Conservation (phyloP, 2,113 vertebrate genomes). For the Malurus melanocephalus region DNA sequence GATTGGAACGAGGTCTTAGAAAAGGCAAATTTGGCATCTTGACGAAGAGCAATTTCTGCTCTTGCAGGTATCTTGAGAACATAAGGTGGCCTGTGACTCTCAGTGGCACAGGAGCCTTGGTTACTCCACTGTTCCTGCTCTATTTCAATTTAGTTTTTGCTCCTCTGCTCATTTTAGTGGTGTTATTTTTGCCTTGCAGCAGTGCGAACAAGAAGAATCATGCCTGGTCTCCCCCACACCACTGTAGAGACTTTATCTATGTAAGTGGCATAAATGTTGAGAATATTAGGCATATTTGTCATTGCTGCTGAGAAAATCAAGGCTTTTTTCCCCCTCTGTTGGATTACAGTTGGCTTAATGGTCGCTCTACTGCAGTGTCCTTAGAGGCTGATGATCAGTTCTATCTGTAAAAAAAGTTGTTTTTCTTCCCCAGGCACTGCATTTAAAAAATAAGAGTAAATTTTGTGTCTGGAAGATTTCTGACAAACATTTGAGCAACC, state of each 20-base stretch:
- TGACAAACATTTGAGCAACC: not conserved
- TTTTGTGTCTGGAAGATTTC: not conserved
- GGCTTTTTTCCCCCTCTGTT: not conserved
- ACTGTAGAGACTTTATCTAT: conserved; percentile 9
- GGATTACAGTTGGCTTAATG: conserved; percentile 30
- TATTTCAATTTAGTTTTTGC: not conserved
- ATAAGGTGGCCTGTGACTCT: not conserved
- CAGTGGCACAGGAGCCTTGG: not conserved
- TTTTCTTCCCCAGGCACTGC: not conserved
- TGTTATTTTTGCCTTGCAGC: not conserved
- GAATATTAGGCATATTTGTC: conserved; percentile 40
- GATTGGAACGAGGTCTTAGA: not conserved
- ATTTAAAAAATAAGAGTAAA: conserved; percentile 12
- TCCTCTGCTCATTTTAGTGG: not conserved
- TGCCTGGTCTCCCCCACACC: not conserved
- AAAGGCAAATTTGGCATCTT: not conserved
- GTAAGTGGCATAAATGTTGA: not conserved
- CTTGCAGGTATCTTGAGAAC: not conserved
- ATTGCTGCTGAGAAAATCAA: not conserved
- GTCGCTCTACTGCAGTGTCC: not conserved
- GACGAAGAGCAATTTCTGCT: not conserved
- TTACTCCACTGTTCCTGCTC: not conserved
- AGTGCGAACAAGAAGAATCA: not conserved
- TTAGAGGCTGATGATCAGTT: conserved; percentile 34
- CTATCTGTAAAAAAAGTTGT: conserved; percentile 19